Base-by-base conservation (phyloP, 92 coral and sea anemone genomes). In the Palythoa heliodiscus region DNA sequence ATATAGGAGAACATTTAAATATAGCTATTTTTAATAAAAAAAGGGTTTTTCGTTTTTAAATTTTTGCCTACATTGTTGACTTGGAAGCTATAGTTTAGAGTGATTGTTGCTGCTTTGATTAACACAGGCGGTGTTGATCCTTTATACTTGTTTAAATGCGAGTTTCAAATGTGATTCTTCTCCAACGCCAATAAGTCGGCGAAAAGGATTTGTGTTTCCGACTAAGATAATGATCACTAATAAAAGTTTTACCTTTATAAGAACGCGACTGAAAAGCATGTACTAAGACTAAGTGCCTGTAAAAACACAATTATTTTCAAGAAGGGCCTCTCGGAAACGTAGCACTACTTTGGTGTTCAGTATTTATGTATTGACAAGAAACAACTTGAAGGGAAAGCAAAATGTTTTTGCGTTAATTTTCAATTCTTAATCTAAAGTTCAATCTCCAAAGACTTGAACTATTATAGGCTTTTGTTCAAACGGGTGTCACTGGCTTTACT, bases 311-410 rank as follows among this genome's bases (percentile, higher is more conserved):
- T 75, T 52, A 37, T 48, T 54, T 38, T 64, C 70, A 61, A 57
- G 12, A 15, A 19, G 39, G 25, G 6, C 55, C 84, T 63, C 84
- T 48, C 84, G 73, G 84, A 47, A 80, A 24, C 70, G 40, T n/a
- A 14, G 23, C 9, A 22, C 8, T 43, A 22, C 73, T 66, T 63
- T 80, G 37, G 9, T 29, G 35, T 1, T 1, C 73, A 48, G 19
- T 66, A 43, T 64, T 43, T 23, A 23, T 39, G 24, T 5, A 24
- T 80, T 38, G 64, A 12, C 54, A 80, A 38, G 2, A 39, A 24
- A 40, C 15, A 17, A n/a, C 0, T 9, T 39, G 20, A 80, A n/a
- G 7, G 5, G 20, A 50, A 23, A 11, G 2, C 22, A 57, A 16
- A 43, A 43, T 40, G 3, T 6, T 23, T 8, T 68, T 9, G 7